Evolutionary conservation across 2,797 vertebrate species (phyloP), one percentile per base, ranked within the genome.

Genomic region (Micromesistius poutassou): DNA sequence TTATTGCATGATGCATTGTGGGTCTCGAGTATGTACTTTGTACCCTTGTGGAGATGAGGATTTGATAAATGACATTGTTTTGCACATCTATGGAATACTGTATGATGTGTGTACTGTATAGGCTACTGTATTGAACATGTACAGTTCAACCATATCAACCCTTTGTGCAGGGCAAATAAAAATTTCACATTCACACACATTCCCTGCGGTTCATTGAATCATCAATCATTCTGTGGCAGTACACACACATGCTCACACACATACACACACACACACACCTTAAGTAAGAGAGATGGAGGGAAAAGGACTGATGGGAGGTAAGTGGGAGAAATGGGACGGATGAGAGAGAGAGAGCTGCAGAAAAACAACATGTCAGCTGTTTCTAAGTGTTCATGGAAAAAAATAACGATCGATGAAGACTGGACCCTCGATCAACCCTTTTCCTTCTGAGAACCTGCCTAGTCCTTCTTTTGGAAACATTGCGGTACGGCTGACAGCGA

Each of bases 381-480:
- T 85, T 86, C 36, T 87, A 87, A 89, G 87, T 87, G 81, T 83
- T 84, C 62, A 28, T 12, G 25, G n/a, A 68, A 28, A 28, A 28
- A 12, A 68, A 28, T 12, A 1, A 62, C 3, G 28, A 68, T 28
- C 62, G 9, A n/a, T 68, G n/a, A 28, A 68, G 62, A 28, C 25
- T 28, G 62, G n/a, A 8, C 62, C 25, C 62, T 28, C 62, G 9
- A 28, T 28, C 62, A 12, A 68, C 62, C 62, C 10, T 25, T 55
- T 30, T 22, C 0, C 73, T 76, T 74, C 70, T 74, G 30, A 76
- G 74, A 83, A 40, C 66, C 31, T 16, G 55, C 8, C 71, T 7
- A 9, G 19, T 83, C 25, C 62, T 25, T 62, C 1, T 25, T 68
- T n/a, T 68, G 4, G 25, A 28, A 25, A 28, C 62, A 28, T 68